Evolutionary conservation across 2,888 invertebrate genomes (phyloP), one percentile per base, ranked within the genome.

Genomic region (Sminthurinus aureus): DNA sequence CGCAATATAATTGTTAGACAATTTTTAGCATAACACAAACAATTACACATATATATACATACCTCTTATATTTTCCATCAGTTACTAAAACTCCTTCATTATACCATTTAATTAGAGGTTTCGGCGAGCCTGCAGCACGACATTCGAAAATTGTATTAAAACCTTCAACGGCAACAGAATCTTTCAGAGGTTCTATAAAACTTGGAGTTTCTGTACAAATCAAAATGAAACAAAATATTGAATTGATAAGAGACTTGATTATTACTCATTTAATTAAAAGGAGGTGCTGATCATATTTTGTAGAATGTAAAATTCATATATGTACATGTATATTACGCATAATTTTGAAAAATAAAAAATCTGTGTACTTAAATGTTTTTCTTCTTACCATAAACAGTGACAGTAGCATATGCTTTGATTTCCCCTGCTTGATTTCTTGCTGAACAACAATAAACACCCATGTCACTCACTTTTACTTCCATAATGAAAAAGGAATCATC

Each of bases 401-500:
- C 92, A 22, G 95, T 95, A 26, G 96, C 96, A 91, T 97, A 97
- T 0, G 96, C 94, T 87, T 94, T 93, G 67, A 96, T 94, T 81
- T 93, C 93, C 0, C 98, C 98, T 18, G 97, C 98, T 73, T 94
- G 93, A 91, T 98, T 98, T 89, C 94, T 93, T 0, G 98, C 98
- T 11, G 95, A 96, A 91, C 98, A 98, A 79, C 96, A 97, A 90
- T 98, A 98, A 52, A 96, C 92, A 0, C 98, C 98, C 91, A 95
- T 95, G 90, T 98, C 98, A 64, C 93, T 93, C 0, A 94, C 93
- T 90, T 96, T 96, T 26, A 96, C 96, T 91, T 96, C 94, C n/a
- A 96, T 93, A 88, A 98, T 98, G 90, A 97, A 96, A 90, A 98
- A 96, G 0, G 95, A 94, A 90, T 97, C 96, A 90, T 98, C 98